Conservation (phyloP, 2,797 vertebrate species). For the Psittacula derbiana region DNA sequence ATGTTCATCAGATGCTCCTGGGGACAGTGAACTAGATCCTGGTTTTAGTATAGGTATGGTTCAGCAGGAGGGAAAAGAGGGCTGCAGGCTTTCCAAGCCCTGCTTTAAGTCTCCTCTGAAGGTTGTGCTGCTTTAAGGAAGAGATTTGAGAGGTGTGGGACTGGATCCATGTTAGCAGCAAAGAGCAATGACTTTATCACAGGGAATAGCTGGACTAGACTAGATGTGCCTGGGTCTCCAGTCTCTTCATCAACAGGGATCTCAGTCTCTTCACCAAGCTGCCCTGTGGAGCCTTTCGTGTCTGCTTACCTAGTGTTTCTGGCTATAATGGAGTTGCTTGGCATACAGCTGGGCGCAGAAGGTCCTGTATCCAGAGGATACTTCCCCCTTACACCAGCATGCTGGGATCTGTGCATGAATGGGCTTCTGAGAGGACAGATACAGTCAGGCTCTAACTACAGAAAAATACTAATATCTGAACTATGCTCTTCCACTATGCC, state of each 20-base stretch:
- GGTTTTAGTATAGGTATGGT: rapidly evolving
- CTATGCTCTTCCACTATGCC: not conserved
- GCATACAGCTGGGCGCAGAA: not conserved
- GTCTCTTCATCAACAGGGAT: not conserved
- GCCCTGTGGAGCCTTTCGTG: not conserved
- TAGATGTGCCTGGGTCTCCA: not conserved
- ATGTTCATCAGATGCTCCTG: not conserved
- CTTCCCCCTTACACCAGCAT: rapidly evolving
- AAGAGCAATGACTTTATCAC: not conserved
- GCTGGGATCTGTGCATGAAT: not conserved
- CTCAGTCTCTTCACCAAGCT: not conserved
- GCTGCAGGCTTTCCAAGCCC: not conserved
- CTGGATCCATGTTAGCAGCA: not conserved
- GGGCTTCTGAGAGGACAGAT: not conserved
- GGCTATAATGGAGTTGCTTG: not conserved
- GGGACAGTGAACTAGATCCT: not conserved
- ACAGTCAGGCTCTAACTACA: not conserved
- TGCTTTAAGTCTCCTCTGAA: not conserved
- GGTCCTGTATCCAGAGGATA: not conserved
- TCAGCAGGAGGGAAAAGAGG: not conserved
- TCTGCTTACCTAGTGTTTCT: not conserved
- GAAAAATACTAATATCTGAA: not conserved
- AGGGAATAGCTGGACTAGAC: not conserved
- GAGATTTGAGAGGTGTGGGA: not conserved
- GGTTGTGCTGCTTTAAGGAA: not conserved